Evolutionary conservation across 2,113 vertebrate genomes (phyloP).

Genomic region (Vulpes vulpes): DNA sequence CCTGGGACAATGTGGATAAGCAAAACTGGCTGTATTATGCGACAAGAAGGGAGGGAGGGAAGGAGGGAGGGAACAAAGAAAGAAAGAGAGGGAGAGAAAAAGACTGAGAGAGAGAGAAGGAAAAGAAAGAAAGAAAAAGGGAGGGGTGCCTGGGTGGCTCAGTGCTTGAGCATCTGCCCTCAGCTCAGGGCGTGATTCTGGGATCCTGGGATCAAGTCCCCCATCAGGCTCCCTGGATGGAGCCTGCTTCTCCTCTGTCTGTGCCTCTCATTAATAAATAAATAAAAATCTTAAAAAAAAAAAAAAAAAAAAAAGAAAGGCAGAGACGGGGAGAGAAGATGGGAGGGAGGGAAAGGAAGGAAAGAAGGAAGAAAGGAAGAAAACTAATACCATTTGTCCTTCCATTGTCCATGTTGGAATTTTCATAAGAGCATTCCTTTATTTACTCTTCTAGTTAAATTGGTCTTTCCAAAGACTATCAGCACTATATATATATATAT

Average conservation of each 20-base stretch:
- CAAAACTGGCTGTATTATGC: not conserved
- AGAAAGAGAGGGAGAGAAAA: not conserved
- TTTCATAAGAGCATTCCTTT: not conserved
- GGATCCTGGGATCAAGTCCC: too few species aligned
- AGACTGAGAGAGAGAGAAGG: too few species aligned
- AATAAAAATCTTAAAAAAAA: too few species aligned
- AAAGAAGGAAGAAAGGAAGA: not conserved
- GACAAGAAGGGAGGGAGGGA: not conserved
- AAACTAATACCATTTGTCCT: not conserved
- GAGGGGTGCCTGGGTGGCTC: not conserved
- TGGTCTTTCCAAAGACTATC: slow-evolving; percentile 9
- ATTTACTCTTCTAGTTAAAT: not conserved
- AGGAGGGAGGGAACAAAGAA: not conserved
- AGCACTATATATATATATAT: not conserved
- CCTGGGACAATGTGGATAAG: not conserved
- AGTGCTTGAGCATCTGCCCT: too few species aligned
- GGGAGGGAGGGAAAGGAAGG: not conserved
- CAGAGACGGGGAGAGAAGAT: too few species aligned
- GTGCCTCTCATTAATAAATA: too few species aligned
- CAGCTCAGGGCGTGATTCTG: too few species aligned
- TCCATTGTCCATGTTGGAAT: not conserved
- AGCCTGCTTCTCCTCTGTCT: too few species aligned
- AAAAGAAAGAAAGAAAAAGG: too few species aligned
- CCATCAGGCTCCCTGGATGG: too few species aligned
- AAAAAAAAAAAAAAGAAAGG: too few species aligned